These are phyloP conservation scores for Lucilia sericata DNA, from an alignment of 1,140 invertebrate species.

Conservation along the genomic window DNA sequence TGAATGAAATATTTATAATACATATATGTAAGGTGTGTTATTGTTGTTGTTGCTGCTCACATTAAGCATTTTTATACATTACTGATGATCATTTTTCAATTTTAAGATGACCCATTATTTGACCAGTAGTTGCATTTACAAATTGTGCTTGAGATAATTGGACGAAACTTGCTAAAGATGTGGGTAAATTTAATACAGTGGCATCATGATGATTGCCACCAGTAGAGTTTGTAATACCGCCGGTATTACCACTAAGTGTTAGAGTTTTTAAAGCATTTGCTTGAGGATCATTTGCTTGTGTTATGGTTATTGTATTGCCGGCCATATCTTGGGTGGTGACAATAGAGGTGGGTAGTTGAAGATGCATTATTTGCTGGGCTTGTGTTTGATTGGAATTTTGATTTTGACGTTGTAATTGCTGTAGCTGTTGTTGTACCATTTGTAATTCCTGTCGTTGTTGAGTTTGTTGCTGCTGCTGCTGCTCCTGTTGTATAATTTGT, in stretches of 20 bases:
- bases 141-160: conserved; percentile 61
- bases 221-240: not conserved
- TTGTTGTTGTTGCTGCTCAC: not conserved
- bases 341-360: conserved; percentile 50
- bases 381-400: conserved; percentile 44
- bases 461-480: conserved; percentile 36
- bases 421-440: conserved; percentile 39
- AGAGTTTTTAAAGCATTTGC: conserved; percentile 34
- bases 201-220: conserved; percentile 50
- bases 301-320: conserved; percentile 63
- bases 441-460: conserved; percentile 44
- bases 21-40: not conserved
- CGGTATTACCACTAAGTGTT: not conserved
- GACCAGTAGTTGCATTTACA: conserved; percentile 54
- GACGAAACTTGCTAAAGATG: conserved; percentile 60
- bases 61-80: not conserved
- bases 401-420: conserved; percentile 50
- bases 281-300: conserved; percentile 51
- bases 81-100: conserved; percentile 47
- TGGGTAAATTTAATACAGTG: conserved; percentile 56
- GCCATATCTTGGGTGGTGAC: conserved; percentile 60
- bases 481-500: not conserved
- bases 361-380: conserved; percentile 60
- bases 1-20: not conserved
- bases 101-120: conserved; percentile 51